Conservation (phyloP, 2,888 invertebrate species). For the Allygus modestus region DNA sequence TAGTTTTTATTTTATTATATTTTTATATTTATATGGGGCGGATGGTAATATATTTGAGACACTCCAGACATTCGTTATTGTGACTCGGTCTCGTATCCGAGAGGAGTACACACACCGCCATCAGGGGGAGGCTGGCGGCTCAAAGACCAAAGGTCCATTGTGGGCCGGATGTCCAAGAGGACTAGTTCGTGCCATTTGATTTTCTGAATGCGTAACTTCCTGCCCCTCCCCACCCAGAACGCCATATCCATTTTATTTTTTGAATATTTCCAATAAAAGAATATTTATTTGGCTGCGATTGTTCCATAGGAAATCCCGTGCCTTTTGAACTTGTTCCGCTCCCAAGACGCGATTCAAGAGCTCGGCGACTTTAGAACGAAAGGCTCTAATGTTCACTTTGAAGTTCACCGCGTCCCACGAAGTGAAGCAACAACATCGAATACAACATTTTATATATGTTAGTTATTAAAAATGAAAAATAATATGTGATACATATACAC, state of each 20-base stretch:
- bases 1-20: no score
- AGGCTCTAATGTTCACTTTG: not conserved
- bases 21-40: no score
- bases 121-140: not conserved
- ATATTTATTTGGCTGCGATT: not conserved
- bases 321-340: conserved; percentile 10
- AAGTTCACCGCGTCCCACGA: not conserved
- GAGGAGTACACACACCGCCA: not conserved
- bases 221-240: not conserved
- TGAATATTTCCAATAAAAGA: not conserved
- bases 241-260: conserved; percentile 17
- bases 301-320: not conserved
- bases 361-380: not conserved
- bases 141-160: conserved; percentile 14
- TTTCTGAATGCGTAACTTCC: conserved; percentile 26
- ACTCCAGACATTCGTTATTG: no score
- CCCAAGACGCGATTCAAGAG: not conserved
- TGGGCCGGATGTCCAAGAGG: not conserved
- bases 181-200: conserved; percentile 25
- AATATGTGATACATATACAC: no score
- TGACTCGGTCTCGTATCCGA: no score
- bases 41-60: no score
- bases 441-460: no score
- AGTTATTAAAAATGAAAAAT: no score
- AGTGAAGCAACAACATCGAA: no score